A percentile compares a stretch with the other conserved stretches of the same genome.
phyloP scores from a whole-genome alignment of 2,113 vertebrate genomes.

The Noctilio leporinus region DNA sequence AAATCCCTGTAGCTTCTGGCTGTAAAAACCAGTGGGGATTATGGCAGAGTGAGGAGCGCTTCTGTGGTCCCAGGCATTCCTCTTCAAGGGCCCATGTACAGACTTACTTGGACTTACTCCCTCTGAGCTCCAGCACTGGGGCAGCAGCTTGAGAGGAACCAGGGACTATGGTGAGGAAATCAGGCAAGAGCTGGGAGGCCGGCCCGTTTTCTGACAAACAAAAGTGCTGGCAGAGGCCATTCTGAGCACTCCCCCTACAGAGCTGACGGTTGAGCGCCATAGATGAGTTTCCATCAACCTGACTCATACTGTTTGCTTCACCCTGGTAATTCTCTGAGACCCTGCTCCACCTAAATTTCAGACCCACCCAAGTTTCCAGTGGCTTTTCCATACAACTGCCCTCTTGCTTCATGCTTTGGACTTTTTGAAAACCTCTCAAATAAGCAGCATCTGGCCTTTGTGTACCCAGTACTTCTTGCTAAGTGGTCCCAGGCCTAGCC shows the following conservation, averaged over 20 bases:
- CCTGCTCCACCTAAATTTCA: not conserved
- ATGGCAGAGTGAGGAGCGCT: not conserved
- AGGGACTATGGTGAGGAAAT: not conserved
- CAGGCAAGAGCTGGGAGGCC: not conserved
- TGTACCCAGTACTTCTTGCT: not conserved
- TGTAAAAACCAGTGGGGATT: not conserved
- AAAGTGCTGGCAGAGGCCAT: not conserved
- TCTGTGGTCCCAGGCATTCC: not conserved
- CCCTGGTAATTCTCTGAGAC: not conserved
- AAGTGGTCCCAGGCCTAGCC: not conserved
- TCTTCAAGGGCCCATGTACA: not conserved
- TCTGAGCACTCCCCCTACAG: not conserved
- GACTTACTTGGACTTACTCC: not conserved
- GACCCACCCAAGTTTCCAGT: not conserved
- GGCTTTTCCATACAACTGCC: not conserved
- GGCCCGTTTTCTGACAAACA: not conserved
- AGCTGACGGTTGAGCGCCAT: not conserved
- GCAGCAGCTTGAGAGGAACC: not conserved
- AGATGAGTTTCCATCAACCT: not conserved
- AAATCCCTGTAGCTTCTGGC: not conserved
- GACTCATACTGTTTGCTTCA: not conserved
- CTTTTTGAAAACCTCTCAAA: not conserved
- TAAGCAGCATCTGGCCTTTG: not conserved
- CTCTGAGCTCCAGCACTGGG: not conserved
- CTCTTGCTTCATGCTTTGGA: not conserved